These are phyloP conservation scores for Leptodirus hochenwartii DNA, from an alignment of 2,888 invertebrate genomes.

Conservation along the genomic window DNA sequence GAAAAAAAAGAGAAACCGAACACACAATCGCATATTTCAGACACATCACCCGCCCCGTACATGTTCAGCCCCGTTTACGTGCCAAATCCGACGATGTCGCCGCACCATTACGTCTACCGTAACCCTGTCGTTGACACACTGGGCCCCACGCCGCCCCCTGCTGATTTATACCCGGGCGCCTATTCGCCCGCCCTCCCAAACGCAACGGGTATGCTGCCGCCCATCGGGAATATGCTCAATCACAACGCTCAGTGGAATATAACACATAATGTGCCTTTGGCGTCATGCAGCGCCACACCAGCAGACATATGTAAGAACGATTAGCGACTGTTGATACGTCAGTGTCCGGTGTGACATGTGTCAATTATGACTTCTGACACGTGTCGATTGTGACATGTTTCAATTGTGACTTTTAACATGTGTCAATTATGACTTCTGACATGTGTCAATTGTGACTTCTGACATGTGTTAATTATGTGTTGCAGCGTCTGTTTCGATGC, in stretches of 20 bases:
- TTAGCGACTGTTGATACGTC: no score
- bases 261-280: constrained; percentile 8
- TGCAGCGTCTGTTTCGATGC: no score
- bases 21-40: constrained; percentile 13
- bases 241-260: constrained; percentile 12
- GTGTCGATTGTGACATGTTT: no score
- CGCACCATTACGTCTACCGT: constrained; percentile 10
- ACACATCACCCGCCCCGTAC: constrained; percentile 21
- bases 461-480: no score
- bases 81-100: constrained; percentile 12
- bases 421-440: no score
- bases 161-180: constrained; percentile 8
- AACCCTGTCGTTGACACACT: constrained; percentile 9
- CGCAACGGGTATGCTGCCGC: constrained; percentile 8
- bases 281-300: constrained; percentile 5
- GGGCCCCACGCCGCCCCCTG: constrained; percentile 11
- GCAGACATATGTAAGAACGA: constrained; percentile 1
- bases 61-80: constrained; percentile 15
- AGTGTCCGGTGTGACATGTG: no score
- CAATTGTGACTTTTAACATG: no score
- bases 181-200: constrained; percentile 4
- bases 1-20: no score
- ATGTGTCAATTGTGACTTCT: no score
- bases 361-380: no score
- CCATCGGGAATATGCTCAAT: constrained; percentile 11